phyloP scores from a whole-genome alignment of 2,113 vertebrate species.

The Ophiodon elongatus region DNA sequence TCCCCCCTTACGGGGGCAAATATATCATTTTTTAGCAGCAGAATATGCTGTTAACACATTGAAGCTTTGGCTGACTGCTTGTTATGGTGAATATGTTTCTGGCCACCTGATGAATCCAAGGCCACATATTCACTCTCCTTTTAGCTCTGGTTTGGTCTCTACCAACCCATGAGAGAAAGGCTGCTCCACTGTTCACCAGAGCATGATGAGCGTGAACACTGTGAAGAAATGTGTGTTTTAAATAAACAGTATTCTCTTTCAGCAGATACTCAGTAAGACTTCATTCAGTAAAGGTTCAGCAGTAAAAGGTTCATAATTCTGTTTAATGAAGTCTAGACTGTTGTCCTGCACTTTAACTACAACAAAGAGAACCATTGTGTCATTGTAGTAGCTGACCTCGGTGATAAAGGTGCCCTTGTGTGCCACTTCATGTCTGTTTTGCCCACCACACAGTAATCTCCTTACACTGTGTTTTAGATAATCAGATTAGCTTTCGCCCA shows the following conservation, averaged over 20 bases:
- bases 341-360: background rate
- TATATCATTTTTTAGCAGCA: too few species aligned
- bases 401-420: background rate
- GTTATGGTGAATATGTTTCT: background rate
- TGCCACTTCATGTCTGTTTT: background rate
- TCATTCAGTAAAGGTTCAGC: background rate
- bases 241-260: background rate
- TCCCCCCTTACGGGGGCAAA: background rate
- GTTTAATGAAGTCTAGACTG: background rate
- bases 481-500: conserved; percentile 41
- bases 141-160: background rate
- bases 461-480: conserved; percentile 45
- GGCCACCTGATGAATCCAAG: background rate
- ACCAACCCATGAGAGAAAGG: too few species aligned
- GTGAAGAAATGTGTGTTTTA: background rate
- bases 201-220: too few species aligned
- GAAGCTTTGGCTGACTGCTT: background rate
- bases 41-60: background rate
- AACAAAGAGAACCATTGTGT: background rate
- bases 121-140: background rate
- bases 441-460: conserved; percentile 38
- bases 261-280: too few species aligned
- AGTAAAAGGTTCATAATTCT: background rate
- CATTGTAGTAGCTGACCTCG: background rate
- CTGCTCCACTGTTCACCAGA: background rate